phyloP scores from a whole-genome alignment of 2,113 vertebrate genomes.

The Cnemophilus loriae region DNA sequence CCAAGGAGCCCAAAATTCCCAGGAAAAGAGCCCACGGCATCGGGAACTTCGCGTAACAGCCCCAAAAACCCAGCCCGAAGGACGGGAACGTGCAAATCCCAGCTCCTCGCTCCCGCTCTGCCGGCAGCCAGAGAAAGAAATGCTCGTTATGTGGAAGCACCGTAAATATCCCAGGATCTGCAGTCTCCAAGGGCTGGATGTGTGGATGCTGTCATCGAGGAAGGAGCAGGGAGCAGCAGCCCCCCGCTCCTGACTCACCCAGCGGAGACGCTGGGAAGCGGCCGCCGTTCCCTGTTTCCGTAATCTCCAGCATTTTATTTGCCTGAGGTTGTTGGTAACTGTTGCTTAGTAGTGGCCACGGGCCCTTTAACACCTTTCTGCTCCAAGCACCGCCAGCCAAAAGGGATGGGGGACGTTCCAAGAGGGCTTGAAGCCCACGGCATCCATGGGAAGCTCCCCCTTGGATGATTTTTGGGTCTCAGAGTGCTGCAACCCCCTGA shows the following conservation, averaged over 20 bases:
- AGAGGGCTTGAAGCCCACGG: not conserved
- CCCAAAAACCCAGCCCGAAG: not conserved
- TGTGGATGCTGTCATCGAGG: constrained; percentile 27
- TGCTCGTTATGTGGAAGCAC: fast-evolving
- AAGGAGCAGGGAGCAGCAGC: not conserved
- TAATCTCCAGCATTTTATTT: constrained; percentile 38
- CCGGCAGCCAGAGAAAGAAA: not conserved
- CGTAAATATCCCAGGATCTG: not conserved
- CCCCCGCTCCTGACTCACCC: constrained; percentile 29
- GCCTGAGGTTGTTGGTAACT: constrained; percentile 66
- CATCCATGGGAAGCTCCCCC: not conserved
- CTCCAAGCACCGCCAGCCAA: constrained; percentile 14
- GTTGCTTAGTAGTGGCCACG: constrained; percentile 50
- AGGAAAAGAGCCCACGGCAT: fast-evolving
- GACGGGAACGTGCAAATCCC: not conserved
- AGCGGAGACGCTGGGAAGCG: not conserved
- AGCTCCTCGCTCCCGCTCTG: not conserved
- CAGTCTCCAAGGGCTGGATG: not conserved
- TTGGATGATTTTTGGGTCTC: not conserved
- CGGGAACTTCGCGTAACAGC: fast-evolving
- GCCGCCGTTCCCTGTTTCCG: constrained; percentile 37
- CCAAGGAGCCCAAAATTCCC: fast-evolving
- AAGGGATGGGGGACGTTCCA: not conserved
- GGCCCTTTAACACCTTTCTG: constrained; percentile 24
- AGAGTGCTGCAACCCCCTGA: fast-evolving